phyloP scores from a whole-genome alignment of 1,140 invertebrate genomes.

The Capitella teleta region DNA sequence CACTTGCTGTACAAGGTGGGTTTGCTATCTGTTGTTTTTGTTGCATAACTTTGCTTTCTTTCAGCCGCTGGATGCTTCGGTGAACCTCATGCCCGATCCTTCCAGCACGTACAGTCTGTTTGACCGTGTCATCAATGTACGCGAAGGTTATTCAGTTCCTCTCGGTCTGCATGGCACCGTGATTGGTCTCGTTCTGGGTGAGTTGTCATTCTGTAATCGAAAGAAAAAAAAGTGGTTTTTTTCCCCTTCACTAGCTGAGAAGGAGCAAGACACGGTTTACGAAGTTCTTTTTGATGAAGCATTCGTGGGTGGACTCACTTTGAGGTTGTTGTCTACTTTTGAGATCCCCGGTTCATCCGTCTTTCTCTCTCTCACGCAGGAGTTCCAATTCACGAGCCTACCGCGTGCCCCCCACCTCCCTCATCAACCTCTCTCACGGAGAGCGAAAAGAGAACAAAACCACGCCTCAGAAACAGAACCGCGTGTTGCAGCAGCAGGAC shows the following conservation, averaged over 20 bases:
- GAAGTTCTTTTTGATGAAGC: constrained; percentile 66
- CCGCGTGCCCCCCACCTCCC: constrained; percentile 44
- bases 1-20: constrained; percentile 53
- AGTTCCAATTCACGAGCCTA: constrained; percentile 39
- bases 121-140: constrained; percentile 70
- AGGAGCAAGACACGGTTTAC: constrained; percentile 48
- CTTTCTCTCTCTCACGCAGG: constrained; percentile 13
- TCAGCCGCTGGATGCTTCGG: constrained; percentile 26
- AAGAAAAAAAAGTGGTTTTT: not conserved
- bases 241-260: constrained; percentile 39
- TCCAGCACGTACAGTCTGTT: constrained; percentile 56
- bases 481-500: not conserved
- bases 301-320: constrained; percentile 55
- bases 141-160: constrained; percentile 62
- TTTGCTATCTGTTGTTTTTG: not conserved
- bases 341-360: not conserved
- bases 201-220: not conserved
- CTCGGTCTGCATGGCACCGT: constrained; percentile 71
- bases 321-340: constrained; percentile 20
- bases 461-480: not conserved
- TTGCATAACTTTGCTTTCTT: constrained; percentile 9
- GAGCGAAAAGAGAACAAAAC: constrained; percentile 13
- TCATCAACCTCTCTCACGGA: constrained; percentile 52
- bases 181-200: constrained; percentile 48
- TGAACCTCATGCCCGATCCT: constrained; percentile 49